These are phyloP conservation scores for Piezodorus guildinii DNA, from an alignment of 1,140 invertebrate genomes.

Conservation along the genomic window DNA sequence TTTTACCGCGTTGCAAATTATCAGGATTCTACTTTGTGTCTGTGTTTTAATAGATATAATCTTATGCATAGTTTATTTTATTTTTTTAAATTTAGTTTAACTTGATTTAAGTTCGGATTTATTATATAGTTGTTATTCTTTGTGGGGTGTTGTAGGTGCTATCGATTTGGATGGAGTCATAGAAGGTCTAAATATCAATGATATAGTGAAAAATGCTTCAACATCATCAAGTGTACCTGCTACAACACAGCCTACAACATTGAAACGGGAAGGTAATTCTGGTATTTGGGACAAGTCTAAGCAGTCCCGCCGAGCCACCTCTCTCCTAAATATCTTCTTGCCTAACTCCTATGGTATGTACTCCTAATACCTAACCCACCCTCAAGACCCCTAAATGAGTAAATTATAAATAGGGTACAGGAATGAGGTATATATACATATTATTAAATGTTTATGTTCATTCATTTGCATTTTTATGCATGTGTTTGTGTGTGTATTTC, in stretches of 20 bases:
- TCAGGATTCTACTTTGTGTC: too few species aligned
- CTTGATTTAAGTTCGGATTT: too few species aligned
- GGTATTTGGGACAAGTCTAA: slow-evolving; percentile 40
- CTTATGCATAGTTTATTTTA: too few species aligned
- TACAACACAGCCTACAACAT: slow-evolving; percentile 27
- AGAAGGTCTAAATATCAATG: slow-evolving; percentile 2
- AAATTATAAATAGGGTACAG: background rate
- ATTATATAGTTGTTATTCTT: too few species aligned
- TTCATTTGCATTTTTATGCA: background rate
- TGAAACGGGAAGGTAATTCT: slow-evolving; percentile 45
- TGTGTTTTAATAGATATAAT: too few species aligned
- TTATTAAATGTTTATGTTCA: background rate
- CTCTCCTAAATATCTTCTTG: slow-evolving; percentile 86
- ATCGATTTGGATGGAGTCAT: slow-evolving; percentile 42
- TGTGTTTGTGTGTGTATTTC: slow-evolving; percentile 16
- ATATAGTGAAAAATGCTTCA: slow-evolving; percentile 1
- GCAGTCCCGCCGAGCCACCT: slow-evolving; percentile 81
- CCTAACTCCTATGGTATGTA: slow-evolving; percentile 81
- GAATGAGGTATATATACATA: background rate
- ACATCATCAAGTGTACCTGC: background rate
- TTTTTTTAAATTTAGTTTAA: too few species aligned
- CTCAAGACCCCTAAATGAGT: slow-evolving; percentile 11
- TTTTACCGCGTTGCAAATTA: too few species aligned
- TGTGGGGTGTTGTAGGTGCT: slow-evolving; percentile 33
- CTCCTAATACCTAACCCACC: slow-evolving; percentile 27